Evolutionary conservation across 2,888 invertebrate genomes (phyloP).

Genomic region (Podabrus alpinus): DNA sequence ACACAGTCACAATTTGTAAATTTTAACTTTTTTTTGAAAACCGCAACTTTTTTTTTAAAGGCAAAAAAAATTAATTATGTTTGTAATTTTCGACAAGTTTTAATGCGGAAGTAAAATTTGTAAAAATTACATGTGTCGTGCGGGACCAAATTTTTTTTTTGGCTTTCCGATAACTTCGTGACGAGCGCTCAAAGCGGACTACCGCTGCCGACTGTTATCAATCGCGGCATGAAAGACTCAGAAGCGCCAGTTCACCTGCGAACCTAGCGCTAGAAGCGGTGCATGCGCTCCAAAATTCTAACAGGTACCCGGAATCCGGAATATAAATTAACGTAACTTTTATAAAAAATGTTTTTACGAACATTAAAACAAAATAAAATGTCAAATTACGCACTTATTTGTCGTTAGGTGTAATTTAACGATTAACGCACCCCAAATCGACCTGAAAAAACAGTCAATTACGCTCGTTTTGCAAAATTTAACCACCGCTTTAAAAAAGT

Average conservation of each 20-base stretch:
- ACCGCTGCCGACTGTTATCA: slow-evolving; percentile 25
- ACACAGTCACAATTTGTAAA: neutral
- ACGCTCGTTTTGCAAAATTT: neutral
- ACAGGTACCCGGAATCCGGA: slow-evolving; percentile 26
- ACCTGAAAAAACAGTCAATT: neutral
- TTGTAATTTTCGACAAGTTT: neutral
- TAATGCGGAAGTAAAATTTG: neutral
- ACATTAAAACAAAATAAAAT: neutral
- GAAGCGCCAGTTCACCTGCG: slow-evolving; percentile 27
- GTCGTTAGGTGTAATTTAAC: neutral
- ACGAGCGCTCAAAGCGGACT: slow-evolving; percentile 22
- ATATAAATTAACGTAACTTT: neutral
- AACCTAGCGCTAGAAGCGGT: slow-evolving; percentile 17
- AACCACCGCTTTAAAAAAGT: neutral
- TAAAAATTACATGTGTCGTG: neutral
- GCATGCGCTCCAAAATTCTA: slow-evolving; percentile 25
- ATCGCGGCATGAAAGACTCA: slow-evolving; percentile 22
- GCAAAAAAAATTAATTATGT: neutral
- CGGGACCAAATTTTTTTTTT: neutral
- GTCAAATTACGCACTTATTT: neutral
- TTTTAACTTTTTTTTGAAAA: neutral
- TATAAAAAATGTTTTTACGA: neutral
- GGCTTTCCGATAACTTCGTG: neutral
- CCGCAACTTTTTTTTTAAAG: neutral
- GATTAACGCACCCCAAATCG: neutral